Evolutionary conservation across 2,888 invertebrate species (phyloP), one percentile per base, ranked within the genome.

Genomic region (Rotaria socialis): DNA sequence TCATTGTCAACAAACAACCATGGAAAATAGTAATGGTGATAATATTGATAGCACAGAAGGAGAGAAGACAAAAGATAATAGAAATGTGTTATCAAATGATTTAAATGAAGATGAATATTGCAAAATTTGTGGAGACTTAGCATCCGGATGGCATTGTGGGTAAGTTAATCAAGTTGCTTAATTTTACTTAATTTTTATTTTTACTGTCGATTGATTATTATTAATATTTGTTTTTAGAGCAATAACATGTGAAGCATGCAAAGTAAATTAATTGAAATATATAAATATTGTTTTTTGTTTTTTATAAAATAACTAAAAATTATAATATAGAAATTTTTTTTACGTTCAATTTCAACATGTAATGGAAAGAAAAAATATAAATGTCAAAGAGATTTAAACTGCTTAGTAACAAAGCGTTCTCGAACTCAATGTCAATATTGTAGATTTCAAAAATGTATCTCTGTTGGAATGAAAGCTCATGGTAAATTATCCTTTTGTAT

Each of bases 331-430:
- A 80, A 80, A 47, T 80, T 80, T 80, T 80, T 80, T 14, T 19
- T 80, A 41, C 80, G 80, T 47, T 80, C 80, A 80, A 80, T 80
- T n/a, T 47, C 80, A 47, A 80, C 80, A n/a, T 47, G 80, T 80
- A 47, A 47, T 47, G 80, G 80, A 43, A 80, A 47, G 14, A 80
- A 47, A 80, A 47, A 80, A 14, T 80, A 80, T 80, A 80, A 80
- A 80, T 80, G 80, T 80, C 80, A 47, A 80, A 7, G 24, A 47
- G 47, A 80, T 47, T 47, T n/a, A 7, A 47, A 10, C 0, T 80
- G 80, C 47, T 24, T n/a, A 80, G 47, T 80, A 10, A 80, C 43
- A 14, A 80, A 80, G n/a, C 80, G 80, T 47, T 80, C 80, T 6
- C 22, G 80, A 80, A 80, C 80, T 2, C 80, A 80, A 80, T 80